Base-by-base conservation (phyloP, 2,113 vertebrate species). In the Eidolon helvum region DNA sequence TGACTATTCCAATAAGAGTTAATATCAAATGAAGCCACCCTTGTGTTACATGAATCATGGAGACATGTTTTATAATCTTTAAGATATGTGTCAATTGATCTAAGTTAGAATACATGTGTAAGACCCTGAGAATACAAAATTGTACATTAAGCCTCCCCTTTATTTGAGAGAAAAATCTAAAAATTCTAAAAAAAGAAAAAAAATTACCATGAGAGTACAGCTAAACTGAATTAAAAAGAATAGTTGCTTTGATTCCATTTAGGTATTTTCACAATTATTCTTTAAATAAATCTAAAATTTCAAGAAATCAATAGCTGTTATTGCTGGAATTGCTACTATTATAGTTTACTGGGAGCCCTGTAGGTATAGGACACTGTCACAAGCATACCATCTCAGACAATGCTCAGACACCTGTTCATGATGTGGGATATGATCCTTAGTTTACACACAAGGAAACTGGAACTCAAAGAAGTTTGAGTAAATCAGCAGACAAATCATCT, bases 271-370 rank as follows among this genome's bases (percentile, higher is more conserved):
- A 87, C 43, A 71, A 75, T 84, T 87, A 78, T 35, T 43, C 65
- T 87, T 33, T 78, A 94, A 84, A 28, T n/a, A 83, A 87, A 90
- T 43, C 19, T 91, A 63, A 90, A 90, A n/a, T 85, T 96, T 85
- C 83, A 66, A 72, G 24, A 14, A 57, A 38, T 30, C 5, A 4
- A 5, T 14, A 82, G 26, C 3, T 88, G 18, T n/a, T 92, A 21
- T 72, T 74, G 57, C 71, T 91, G 59, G 65, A 82, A 43, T 9
- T 33, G 57, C 11, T 91, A 35, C 35, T 40, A 24, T 59, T 28
- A 45, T 14, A 30, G 43, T 33, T 75, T 28, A 7, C 26, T 22
- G 53, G 78, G 43, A 69, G 26, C 9, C 24, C 22, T 0, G 0
- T 18, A 26, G 33, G 1, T 45, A 21, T 26, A 24, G 53, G 35